Evolutionary conservation across 2,797 vertebrate genomes (phyloP), one percentile per base, ranked within the genome.

Genomic region (Mormyrus proboscirostris): DNA sequence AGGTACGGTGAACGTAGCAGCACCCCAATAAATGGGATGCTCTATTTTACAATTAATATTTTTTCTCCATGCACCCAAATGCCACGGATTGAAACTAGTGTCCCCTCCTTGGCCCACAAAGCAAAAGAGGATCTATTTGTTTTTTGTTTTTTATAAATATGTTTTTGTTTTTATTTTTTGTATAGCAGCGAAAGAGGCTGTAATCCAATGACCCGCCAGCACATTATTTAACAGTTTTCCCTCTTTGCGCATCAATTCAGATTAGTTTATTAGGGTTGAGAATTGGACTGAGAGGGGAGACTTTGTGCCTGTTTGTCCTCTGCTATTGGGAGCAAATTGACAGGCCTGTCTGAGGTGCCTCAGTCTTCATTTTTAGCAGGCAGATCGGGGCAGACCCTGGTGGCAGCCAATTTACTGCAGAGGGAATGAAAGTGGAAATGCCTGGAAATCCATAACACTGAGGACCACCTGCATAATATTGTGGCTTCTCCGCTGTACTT

Each of bases 301-400:
- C 57, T 29, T 55, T 62, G 57, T 44, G 93, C 91, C 88, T 19
- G 91, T 76, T 92, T 93, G 90, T 94, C 91, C 91, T 90, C 88
- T 90, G 93, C 94, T 95, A 94, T 95, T 94, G 92, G 92, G 93
- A 94, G 94, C 95, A 96, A 96, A 96, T 96, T 96, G 95, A 95
- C 94, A 95, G 93, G 93, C 90, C 93, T 88, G 91, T 94, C 93
- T 93, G 92, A 91, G 93, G 93, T 92, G 92, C 2, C 91, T 95
- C 95, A 92, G 94, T 95, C 94, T 94, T 96, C 94, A 95, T 96
- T 96, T 95, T 93, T 92, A 92, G 90, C 90, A 16, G 94, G 94
- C 93, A 91, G 94, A 94, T 94, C 91, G 90, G 33, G 91, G 89
- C 92, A 93, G 91, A 93, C 91, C 93, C 93, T 88, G 92, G 91